Conservation (phyloP, 64 coral and sea anemone species). For the Stichodactyla mertensii region DNA sequence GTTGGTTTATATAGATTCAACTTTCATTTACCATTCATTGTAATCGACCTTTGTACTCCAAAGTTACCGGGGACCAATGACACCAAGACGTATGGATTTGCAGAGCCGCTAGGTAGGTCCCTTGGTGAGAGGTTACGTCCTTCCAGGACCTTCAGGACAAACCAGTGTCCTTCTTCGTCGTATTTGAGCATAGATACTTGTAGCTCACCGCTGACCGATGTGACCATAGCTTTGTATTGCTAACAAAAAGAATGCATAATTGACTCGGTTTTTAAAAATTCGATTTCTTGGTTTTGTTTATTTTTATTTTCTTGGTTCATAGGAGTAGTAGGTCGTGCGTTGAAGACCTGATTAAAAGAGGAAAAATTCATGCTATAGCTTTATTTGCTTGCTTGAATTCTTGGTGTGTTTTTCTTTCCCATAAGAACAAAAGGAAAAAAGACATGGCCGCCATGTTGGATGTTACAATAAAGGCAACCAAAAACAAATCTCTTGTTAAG, state of each 20-base stretch:
- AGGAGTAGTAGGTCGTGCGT: no score
- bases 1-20: no score
- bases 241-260: neutral
- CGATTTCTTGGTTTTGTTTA: no score
- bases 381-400: no score
- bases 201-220: conserved; percentile 46
- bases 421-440: no score
- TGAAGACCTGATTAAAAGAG: no score
- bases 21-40: conserved; percentile 41
- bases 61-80: conserved; percentile 49
- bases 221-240: conserved; percentile 48
- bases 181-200: conserved; percentile 76
- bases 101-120: conserved; percentile 36
- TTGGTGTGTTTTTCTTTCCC: no score
- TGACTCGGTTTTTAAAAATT: neutral
- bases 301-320: no score
- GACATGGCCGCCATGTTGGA: no score
- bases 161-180: conserved; percentile 32
- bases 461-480: no score
- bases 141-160: conserved; percentile 50
- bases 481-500: no score
- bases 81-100: conserved; percentile 67
- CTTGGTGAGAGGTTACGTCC: conserved; percentile 58
- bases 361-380: no score
- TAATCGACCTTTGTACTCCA: conserved; percentile 43